These are phyloP conservation scores for Athalia cordata DNA, from an alignment of 2,888 invertebrate genomes.

Conservation along the genomic window DNA sequence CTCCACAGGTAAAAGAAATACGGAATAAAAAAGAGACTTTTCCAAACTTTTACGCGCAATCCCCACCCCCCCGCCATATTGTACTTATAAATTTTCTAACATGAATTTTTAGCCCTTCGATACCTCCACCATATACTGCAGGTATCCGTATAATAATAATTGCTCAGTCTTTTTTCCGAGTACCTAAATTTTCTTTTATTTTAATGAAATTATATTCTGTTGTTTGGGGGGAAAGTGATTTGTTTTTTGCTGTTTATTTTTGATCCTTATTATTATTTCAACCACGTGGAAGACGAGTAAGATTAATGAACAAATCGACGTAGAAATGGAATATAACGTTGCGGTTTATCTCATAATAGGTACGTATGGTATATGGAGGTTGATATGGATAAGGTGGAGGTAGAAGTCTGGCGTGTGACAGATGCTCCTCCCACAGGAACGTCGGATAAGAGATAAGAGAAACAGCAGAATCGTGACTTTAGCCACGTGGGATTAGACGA, in stretches of 20 bases:
- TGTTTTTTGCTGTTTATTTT: too few relatives aligned
- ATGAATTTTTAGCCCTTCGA: too few relatives aligned
- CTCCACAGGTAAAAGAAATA: neutral
- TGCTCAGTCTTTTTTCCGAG: neutral
- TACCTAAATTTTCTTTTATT: too few relatives aligned
- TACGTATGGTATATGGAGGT: neutral
- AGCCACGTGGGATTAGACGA: constrained; percentile 37
- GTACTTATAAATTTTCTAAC: too few relatives aligned
- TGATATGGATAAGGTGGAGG: neutral
- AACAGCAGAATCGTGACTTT: constrained; percentile 23
- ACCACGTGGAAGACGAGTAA: too few relatives aligned
- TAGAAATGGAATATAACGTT: neutral
- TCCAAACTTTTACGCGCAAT: too few relatives aligned
- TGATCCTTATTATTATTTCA: too few relatives aligned
- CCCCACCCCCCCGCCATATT: too few relatives aligned
- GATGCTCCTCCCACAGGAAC: constrained; percentile 27
- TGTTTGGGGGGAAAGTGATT: too few relatives aligned
- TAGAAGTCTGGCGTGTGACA: constrained; percentile 26
- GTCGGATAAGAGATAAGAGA: constrained; percentile 31
- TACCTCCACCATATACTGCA: too few relatives aligned
- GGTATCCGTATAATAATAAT: neutral
- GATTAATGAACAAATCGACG: too few relatives aligned
- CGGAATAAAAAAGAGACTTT: neutral
- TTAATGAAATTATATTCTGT: too few relatives aligned
- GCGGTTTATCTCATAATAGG: neutral